phyloP scores from a whole-genome alignment of 2,797 vertebrate species.

The Macropus fuliginosus region DNA sequence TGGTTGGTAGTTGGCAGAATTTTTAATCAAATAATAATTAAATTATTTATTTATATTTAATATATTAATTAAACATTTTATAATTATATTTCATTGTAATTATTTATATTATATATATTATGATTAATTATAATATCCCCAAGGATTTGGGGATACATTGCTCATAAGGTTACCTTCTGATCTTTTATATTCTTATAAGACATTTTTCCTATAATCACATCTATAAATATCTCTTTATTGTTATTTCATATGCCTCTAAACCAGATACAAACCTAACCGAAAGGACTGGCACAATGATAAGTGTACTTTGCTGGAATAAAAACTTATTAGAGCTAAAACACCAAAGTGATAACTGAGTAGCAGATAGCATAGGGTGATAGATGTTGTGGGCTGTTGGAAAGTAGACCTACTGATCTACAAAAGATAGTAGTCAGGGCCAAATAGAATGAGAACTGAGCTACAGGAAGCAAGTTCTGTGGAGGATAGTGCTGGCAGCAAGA shows the following conservation, averaged over 20 bases:
- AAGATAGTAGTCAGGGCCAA: background rate
- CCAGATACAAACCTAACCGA: background rate
- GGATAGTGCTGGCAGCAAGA: background rate
- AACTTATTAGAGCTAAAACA: background rate
- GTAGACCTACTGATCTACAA: background rate
- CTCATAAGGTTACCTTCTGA: background rate
- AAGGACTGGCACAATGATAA: background rate
- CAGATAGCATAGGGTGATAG: background rate
- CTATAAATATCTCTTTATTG: too few relatives aligned
- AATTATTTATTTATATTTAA: too few relatives aligned
- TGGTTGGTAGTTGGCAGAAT: background rate
- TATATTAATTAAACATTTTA: too few relatives aligned
- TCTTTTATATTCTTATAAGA: background rate
- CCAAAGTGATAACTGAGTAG: background rate
- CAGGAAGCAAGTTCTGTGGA: background rate
- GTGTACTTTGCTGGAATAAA: background rate
- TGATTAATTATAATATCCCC: too few relatives aligned
- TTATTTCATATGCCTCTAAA: background rate
- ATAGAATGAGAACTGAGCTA: background rate
- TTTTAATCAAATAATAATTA: background rate
- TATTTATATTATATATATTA: too few relatives aligned
- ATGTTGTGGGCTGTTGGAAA: background rate
- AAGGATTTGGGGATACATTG: background rate
- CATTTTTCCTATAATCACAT: background rate
- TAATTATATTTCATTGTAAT: too few relatives aligned